Evolutionary conservation across 2,113 vertebrate genomes (phyloP).

Genomic region (Alosa alosa): DNA sequence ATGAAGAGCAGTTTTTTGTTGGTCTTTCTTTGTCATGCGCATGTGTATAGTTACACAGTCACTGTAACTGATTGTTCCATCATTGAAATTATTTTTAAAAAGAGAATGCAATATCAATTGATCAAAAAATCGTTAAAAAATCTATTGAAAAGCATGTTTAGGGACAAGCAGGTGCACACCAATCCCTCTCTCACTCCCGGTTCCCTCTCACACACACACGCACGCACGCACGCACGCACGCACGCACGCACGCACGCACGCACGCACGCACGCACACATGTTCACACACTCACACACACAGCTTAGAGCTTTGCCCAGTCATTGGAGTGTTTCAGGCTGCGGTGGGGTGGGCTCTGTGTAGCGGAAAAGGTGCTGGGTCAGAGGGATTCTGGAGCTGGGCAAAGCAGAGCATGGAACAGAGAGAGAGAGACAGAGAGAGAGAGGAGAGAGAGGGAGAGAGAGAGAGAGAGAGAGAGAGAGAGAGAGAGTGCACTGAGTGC

Average conservation of each 20-base stretch:
- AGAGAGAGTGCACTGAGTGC: background rate
- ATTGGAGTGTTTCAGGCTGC: conserved; percentile 18
- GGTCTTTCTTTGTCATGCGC: too few relatives aligned
- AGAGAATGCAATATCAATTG: too few relatives aligned
- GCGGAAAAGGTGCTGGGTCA: conserved; percentile 36
- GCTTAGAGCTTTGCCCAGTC: background rate
- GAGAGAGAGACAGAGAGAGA: background rate
- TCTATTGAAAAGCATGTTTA: too few relatives aligned
- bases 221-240: background rate
- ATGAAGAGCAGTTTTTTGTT: too few relatives aligned
- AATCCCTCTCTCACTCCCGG: too few relatives aligned
- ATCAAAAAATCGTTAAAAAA: too few relatives aligned
- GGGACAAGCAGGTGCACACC: too few relatives aligned
- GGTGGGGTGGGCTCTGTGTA: conserved; percentile 12
- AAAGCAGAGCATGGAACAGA: background rate
- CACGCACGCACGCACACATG: background rate
- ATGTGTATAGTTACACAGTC: too few relatives aligned
- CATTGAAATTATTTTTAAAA: too few relatives aligned
- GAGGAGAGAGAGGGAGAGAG: background rate
- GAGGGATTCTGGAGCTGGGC: conserved; percentile 10
- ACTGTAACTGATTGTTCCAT: too few relatives aligned
- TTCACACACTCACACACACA: background rate
- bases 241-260: background rate
- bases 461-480: background rate
- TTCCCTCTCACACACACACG: background rate